Percentiles rank a stretch among this genome's conserved stretches.
phyloP scores from a whole-genome alignment of 2,113 vertebrate species.

The Columba livia region DNA sequence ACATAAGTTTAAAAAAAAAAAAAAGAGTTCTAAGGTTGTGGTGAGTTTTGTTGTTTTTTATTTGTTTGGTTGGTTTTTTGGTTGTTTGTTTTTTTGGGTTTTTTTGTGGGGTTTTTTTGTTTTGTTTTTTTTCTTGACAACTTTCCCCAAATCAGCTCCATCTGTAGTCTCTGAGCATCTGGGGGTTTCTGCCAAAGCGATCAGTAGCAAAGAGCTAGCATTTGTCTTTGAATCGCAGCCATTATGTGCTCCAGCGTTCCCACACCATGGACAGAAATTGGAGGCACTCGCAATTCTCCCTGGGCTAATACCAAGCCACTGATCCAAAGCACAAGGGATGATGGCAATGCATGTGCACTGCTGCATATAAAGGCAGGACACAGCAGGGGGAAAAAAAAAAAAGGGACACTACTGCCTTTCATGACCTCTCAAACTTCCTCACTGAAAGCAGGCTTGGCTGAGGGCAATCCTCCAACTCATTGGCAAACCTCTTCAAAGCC shows the following conservation, averaged over 20 bases:
- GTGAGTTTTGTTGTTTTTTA: too few species aligned
- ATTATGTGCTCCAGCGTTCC: conserved; percentile 22
- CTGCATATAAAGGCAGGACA: conserved; percentile 25
- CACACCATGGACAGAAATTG: not conserved
- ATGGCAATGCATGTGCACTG: not conserved
- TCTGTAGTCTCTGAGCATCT: conserved; percentile 39
- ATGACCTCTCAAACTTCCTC: conserved; percentile 27
- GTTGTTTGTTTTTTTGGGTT: too few species aligned
- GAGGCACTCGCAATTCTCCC: not conserved
- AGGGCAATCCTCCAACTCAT: conserved; percentile 19
- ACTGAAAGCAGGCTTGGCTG: not conserved
- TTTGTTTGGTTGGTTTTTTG: not conserved
- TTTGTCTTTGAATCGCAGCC: conserved; percentile 24
- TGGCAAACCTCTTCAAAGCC: conserved; percentile 45
- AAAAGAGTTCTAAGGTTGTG: not conserved
- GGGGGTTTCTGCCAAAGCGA: conserved; percentile 37
- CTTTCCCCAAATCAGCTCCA: conserved; percentile 11
- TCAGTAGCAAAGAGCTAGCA: conserved; percentile 31
- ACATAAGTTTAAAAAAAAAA: not conserved
- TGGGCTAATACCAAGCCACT: not conserved
- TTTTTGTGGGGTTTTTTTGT: too few species aligned
- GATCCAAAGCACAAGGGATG: not conserved
- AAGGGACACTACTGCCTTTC: not conserved
- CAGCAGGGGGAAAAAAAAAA: not conserved
- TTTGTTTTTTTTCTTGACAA: not conserved